A percentile compares a stretch with the other conserved stretches of the same genome.
Conservation (phyloP, 2,888 invertebrate genomes). For the Epirrhoe tristata region DNA sequence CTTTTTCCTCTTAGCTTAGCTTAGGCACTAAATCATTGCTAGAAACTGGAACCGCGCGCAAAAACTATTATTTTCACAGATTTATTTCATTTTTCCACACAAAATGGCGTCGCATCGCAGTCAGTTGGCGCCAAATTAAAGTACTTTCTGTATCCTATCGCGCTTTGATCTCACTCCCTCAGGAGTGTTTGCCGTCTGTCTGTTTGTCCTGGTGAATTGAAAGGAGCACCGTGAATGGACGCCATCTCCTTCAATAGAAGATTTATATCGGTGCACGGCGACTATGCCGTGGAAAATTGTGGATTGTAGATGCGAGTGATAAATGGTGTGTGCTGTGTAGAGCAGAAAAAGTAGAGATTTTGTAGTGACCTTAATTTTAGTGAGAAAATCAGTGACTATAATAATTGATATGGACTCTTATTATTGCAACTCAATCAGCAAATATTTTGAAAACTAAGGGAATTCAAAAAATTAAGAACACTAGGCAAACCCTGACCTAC, state of each 20-base stretch:
- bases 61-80: background rate
- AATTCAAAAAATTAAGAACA: too few relatives aligned
- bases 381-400: too few relatives aligned
- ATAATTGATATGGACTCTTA: too few relatives aligned
- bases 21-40: too few relatives aligned
- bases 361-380: background rate
- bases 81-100: conserved; percentile 49
- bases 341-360: background rate
- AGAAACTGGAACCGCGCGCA: background rate
- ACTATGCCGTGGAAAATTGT: conserved; percentile 82
- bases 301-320: conserved; percentile 76
- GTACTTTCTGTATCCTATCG: conserved; percentile 77
- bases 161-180: conserved; percentile 77
- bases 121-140: conserved; percentile 83
- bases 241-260: conserved; percentile 72
- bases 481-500: too few relatives aligned
- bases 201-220: conserved; percentile 75
- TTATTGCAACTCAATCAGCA: too few relatives aligned
- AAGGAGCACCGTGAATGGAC: conserved; percentile 71
- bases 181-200: conserved; percentile 79
- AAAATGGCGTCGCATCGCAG: conserved; percentile 71
- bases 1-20: too few relatives aligned
- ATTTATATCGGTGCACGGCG: conserved; percentile 76
- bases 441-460: too few relatives aligned
- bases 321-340: conserved; percentile 47